Base-by-base conservation (phyloP, 2,113 vertebrate genomes). In the Sinocyclocheilus anshuiensis region DNA sequence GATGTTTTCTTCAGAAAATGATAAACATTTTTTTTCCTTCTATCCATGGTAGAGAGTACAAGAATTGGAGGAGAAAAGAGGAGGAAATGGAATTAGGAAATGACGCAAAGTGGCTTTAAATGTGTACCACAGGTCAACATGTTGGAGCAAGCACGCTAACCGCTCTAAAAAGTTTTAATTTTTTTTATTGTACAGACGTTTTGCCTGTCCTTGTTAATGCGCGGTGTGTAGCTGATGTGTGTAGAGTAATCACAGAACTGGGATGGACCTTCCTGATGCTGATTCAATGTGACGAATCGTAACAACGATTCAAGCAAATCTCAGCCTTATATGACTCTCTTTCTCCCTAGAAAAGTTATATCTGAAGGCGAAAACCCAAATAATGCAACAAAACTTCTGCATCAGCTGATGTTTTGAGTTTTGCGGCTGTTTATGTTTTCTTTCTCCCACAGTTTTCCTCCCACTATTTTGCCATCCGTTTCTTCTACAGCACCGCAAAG, bases 341-440 rank as follows among this genome's bases (percentile, higher is more conserved):
- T 20, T 79, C 5, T 57, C 2, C 5, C 9, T 7, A 12, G 18
- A 79, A 39, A 36, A 81, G 24, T 11, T n/a, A 50, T 4, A 81
- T 50, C 42, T 67, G 7, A 81, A 81, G 80, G 42, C 69, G 42
- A 50, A 81, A 45, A 61, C 55, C 4, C 50, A 78, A 20, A 22
- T 67, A 67, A 67, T 65, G 7, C 6, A 67, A 67, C 22, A 81
- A 67, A 39, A 45, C 22, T 45, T 75, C 67, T 4, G 75, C 48
- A 84, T 84, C 82, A 72, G 50, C 67, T 84, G 67, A 72, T 84
- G 29, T 83, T 57, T 59, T 74, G 50, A 83, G 45, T 26, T 29
- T 13, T 59, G 22, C 1, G 7, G 67, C 20, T 74, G 81, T 74
- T 84, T 83, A 82, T 24, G 26, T 55, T 53, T 48, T 83, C 16